phyloP scores from a whole-genome alignment of 2,888 invertebrate species.

The Mesorhabditis belari region DNA sequence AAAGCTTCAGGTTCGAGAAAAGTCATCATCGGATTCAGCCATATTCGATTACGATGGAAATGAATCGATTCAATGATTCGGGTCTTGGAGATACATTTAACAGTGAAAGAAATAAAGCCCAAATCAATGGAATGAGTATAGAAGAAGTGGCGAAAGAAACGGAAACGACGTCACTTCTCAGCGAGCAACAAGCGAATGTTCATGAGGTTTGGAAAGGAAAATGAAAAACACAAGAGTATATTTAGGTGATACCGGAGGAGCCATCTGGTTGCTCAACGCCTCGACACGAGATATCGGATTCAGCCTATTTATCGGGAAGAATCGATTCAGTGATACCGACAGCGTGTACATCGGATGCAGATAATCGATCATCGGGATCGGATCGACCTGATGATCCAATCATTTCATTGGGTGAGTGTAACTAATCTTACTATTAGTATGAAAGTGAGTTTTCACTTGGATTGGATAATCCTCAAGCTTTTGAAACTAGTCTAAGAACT shows the following conservation, averaged over 20 bases:
- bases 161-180: background rate
- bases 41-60: background rate
- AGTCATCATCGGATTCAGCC: conserved; percentile 26
- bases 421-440: too few relatives aligned
- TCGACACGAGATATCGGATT: background rate
- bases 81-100: background rate
- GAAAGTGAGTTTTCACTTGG: too few relatives aligned
- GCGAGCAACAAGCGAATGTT: background rate
- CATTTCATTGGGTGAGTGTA: too few relatives aligned
- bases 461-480: too few relatives aligned
- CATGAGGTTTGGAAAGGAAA: background rate
- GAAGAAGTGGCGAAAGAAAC: background rate
- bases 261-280: background rate
- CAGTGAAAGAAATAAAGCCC: background rate
- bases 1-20: conserved; percentile 24
- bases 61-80: background rate
- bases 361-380: background rate
- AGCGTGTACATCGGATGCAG: too few relatives aligned
- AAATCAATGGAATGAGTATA: background rate
- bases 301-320: background rate
- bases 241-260: background rate
- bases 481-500: too few relatives aligned
- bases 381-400: background rate
- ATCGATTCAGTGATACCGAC: too few relatives aligned
- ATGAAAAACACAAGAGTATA: background rate